Evolutionary conservation across 2,113 vertebrate species (phyloP).

Genomic region (Archocentrus centrarchus): DNA sequence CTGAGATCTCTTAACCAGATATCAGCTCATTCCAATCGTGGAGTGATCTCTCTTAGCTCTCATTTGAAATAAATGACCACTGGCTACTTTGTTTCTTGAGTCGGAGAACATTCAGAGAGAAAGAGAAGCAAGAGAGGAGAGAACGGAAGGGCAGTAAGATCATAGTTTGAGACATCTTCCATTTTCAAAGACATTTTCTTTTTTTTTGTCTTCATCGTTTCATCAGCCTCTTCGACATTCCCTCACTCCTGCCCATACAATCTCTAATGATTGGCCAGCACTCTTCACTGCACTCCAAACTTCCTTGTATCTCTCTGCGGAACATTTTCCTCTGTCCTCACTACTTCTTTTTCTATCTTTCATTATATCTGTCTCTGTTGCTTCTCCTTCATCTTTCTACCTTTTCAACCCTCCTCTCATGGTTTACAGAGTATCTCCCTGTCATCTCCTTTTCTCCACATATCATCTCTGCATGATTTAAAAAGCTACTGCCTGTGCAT

Average conservation of each 20-base stretch:
- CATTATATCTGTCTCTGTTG: background rate
- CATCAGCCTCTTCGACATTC: background rate
- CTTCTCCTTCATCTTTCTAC: slow-evolving; percentile 6
- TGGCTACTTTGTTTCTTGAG: slow-evolving; percentile 40
- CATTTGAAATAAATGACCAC: slow-evolving; percentile 35
- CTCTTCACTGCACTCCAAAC: background rate
- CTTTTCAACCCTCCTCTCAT: background rate
- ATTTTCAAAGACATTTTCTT: background rate
- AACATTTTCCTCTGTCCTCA: background rate
- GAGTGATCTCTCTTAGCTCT: slow-evolving; percentile 8
- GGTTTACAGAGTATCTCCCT: background rate
- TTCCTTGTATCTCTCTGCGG: background rate
- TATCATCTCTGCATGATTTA: slow-evolving; percentile 37
- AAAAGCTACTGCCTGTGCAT: slow-evolving; percentile 15
- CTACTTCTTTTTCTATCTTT: background rate
- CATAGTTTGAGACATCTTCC: slow-evolving; percentile 13
- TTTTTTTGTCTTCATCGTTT: background rate
- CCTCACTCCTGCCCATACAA: background rate
- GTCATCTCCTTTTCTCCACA: background rate
- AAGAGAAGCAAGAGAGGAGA: background rate
- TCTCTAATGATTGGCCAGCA: slow-evolving; percentile 12
- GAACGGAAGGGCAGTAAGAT: background rate
- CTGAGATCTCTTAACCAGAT: slow-evolving; percentile 12
- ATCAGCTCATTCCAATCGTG: background rate
- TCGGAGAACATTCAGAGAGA: slow-evolving; percentile 1